These are phyloP conservation scores for Puntigrus tetrazona DNA, from an alignment of 2,113 vertebrate genomes.

Conservation along the genomic window DNA sequence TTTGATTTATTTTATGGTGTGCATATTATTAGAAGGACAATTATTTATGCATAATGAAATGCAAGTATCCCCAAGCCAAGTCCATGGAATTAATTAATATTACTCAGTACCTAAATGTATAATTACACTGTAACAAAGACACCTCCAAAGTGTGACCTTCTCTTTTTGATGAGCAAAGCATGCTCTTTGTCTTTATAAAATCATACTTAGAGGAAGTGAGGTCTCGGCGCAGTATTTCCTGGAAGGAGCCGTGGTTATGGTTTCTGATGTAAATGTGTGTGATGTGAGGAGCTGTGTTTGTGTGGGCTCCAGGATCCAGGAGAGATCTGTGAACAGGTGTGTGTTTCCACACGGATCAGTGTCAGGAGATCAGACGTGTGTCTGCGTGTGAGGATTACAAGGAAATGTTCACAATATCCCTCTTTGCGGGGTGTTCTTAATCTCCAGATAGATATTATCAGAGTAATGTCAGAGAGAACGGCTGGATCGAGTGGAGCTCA, in stretches of 20 bases:
- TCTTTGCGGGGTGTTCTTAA: constrained; percentile 27
- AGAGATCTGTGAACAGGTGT: no score
- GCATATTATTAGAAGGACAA: no score
- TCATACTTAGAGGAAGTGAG: neutral
- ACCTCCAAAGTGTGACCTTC: no score
- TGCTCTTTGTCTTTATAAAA: neutral
- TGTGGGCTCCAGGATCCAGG: no score
- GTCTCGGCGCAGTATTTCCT: neutral
- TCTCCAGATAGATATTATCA: constrained; percentile 4
- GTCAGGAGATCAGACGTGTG: constrained; percentile 70
- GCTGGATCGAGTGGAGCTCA: neutral
- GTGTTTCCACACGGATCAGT: constrained; percentile 65
- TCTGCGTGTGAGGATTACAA: constrained; percentile 69
- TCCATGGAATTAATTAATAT: no score
- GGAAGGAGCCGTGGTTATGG: neutral
- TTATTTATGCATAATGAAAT: no score
- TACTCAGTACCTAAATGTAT: no score
- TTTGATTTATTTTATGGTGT: no score
- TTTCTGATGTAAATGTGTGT: neutral
- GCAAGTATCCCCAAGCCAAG: no score
- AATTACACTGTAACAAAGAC: no score
- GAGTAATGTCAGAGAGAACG: neutral
- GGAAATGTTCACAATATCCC: constrained; percentile 70
- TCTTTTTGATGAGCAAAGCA: no score
- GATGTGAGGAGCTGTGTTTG: neutral